Evolutionary conservation across 2,113 vertebrate species (phyloP), one percentile per base, ranked within the genome.

Genomic region (Proterorhinus semilunaris): DNA sequence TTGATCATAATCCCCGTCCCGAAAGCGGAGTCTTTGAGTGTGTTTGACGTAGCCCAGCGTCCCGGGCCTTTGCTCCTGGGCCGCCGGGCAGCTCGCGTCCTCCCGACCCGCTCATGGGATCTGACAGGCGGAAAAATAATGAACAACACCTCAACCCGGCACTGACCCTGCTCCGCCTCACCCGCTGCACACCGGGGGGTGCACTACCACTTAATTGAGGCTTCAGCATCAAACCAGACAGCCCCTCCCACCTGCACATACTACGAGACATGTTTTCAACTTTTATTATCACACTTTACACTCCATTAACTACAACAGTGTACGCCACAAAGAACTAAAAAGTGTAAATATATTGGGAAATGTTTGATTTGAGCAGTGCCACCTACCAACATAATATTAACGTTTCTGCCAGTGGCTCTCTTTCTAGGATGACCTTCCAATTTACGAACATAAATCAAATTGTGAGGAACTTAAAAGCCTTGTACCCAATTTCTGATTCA

Each of bases 91-190:
- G 93, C 93, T 94, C 91, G 92, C 93, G 86, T 83, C 83, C 86
- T 88, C 91, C 90, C 92, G 93, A 88, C 90, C 93, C 91, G 92
- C 94, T 96, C 96, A 99, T 96, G 91, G 91, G 91, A 97, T 97
- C 95, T 76, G 97, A 99, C 97, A 99, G 91, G 97, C 96, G 96
- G 96, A 99, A 99, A 99, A 99, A 99, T 99, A 99, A 99, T 98
- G 96, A 99, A 96, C 94, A 95, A 97, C 96, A 95, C 93, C 96
- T 98, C 95, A 94, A 95, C 95, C 96, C 91, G 89, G 92, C 89
- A 91, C 91, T 96, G 96, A 96, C 95, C 96, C 92, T 94, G 94
- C 93, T 94, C 90, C 90, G 89, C 94, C 93, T 94, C 92, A 92
- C 86, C 89, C 89, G 90, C 92, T 93, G 92, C 91, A 92, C 94